Evolutionary conservation across 2,888 invertebrate species (phyloP), one percentile per base, ranked within the genome.

Genomic region (Apodemia zela): DNA sequence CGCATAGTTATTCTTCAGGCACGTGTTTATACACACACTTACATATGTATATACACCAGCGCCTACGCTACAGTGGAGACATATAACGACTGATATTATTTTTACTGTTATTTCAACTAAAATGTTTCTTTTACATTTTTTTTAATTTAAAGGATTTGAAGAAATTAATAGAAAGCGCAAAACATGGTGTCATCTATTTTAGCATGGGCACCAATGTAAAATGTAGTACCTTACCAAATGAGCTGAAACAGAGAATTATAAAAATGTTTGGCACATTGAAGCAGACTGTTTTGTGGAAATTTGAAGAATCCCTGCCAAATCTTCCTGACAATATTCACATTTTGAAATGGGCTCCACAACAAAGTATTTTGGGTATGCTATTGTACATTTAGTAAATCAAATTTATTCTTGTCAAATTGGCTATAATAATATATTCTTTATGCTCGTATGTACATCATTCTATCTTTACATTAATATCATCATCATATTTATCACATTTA

Each of bases 121-220:
- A 33, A 33, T 2, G 8, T 1, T 10, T 33, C 7, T 33, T 10
- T 10, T 29, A 3, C 25, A 25, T 10, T 10, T 0, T 33, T 33
- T 33, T 33, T 10, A 33, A 33, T 17, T 65, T 61, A 2, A n/a
- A 88, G 88, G 78, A 88, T 59, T 67, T 92, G 3, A 73, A 89
- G 71, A 79, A 80, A 61, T 75, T 89, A 15, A 74, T 92, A 73
- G 86, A 92, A 60, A 73, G 73, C 4, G 77, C 92, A 0, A 81
- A 81, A 63, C 61, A 90, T 60, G 93, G 93, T 1, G 85, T 89
- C 0, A 82, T 93, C 49, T 90, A 85, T 74, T 93, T 93, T 72
- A 92, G 92, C 63, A 78, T 93, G 82, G 93, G 93, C 0, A 85
- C 90, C 0, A 85, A 82, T 49, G 63, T 91, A 11, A 80, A 77